Conservation (phyloP, 2,888 invertebrate genomes). For the Syritta pipiens region DNA sequence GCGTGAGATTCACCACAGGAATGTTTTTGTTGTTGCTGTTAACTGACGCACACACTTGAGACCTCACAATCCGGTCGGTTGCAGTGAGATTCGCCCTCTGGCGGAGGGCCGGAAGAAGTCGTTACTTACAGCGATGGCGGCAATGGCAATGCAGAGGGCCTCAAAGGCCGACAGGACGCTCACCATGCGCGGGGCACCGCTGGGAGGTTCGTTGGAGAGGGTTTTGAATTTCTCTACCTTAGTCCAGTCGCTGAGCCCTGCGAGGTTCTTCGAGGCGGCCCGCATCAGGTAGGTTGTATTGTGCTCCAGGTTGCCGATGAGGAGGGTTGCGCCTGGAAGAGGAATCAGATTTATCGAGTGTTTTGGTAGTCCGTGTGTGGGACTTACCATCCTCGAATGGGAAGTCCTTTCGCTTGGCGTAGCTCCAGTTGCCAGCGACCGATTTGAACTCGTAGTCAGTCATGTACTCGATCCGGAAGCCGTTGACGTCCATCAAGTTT, state of each 20-base stretch:
- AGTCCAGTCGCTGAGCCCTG: conserved; percentile 80
- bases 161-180: conserved; percentile 26
- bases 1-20: conserved; percentile 56
- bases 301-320: conserved; percentile 79
- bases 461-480: conserved; percentile 78
- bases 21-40: too few relatives aligned
- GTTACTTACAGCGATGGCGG: conserved; percentile 30
- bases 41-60: conserved; percentile 8
- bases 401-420: conserved; percentile 77
- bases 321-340: conserved; percentile 80
- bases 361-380: not conserved
- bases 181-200: conserved; percentile 17
- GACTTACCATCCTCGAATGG: conserved; percentile 78
- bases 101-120: conserved; percentile 4
- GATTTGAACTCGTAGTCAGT: conserved; percentile 77
- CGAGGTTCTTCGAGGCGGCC: conserved; percentile 81
- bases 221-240: conserved; percentile 76
- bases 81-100: conserved; percentile 11
- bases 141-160: conserved; percentile 39
- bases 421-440: conserved; percentile 78
- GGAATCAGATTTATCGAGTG: not conserved
- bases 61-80: conserved; percentile 46
- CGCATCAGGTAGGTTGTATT: conserved; percentile 81
- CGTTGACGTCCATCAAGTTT: conserved; percentile 77
- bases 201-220: conserved; percentile 75